phyloP scores from a whole-genome alignment of 2,113 vertebrate species.

The Eupsittula cactorum region DNA sequence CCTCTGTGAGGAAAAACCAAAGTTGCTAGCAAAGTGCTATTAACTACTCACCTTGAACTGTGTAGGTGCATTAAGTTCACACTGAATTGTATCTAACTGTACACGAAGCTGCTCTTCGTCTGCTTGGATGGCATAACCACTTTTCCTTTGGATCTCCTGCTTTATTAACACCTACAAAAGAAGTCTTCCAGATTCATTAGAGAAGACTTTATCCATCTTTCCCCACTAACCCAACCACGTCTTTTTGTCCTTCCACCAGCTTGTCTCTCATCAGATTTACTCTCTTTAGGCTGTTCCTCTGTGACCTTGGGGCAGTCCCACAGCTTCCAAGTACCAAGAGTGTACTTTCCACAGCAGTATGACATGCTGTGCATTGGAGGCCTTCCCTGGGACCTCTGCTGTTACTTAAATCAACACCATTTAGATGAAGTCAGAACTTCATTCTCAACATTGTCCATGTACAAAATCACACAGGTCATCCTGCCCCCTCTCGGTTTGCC shows the following conservation, averaged over 20 bases:
- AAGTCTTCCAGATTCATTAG: not conserved
- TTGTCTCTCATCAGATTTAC: not conserved
- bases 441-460: not conserved
- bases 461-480: not conserved
- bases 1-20: not conserved
- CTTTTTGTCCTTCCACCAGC: not conserved
- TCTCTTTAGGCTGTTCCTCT: not conserved
- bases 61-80: slow-evolving; percentile 94
- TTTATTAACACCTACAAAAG: slow-evolving; percentile 89
- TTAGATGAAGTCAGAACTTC: not conserved
- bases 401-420: not conserved
- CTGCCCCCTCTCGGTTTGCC: not conserved
- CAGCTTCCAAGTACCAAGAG: not conserved
- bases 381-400: not conserved
- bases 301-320: not conserved
- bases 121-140: slow-evolving; percentile 95
- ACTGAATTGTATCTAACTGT: slow-evolving; percentile 95
- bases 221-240: not conserved
- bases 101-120: slow-evolving; percentile 97
- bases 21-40: not conserved
- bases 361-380: not conserved
- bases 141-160: slow-evolving; percentile 97
- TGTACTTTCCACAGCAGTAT: not conserved
- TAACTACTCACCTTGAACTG: slow-evolving; percentile 89
- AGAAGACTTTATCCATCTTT: not conserved